Base-by-base conservation (phyloP, 2,888 invertebrate species). In the Phalera bucephala region DNA sequence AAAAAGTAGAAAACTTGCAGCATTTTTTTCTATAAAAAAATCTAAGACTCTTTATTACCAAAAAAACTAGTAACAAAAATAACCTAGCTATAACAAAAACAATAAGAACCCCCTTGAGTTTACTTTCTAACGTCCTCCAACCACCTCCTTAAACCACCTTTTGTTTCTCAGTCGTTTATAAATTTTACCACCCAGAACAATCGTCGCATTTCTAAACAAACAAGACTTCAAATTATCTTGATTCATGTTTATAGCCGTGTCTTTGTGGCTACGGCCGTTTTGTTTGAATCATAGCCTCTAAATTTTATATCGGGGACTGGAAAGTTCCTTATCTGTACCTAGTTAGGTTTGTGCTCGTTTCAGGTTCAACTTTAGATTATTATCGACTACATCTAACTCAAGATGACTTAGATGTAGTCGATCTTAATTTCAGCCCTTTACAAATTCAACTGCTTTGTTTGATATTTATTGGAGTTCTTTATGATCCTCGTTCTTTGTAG, bases 231-330 rank as follows among this genome's bases (percentile, higher is more conserved):
- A 27, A 29, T 29, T 29, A 29, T 29, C 29, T 29, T 29, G 29
- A 29, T 29, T 29, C 29, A 29, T 29, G 29, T 29, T 29, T 29
- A 29, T 29, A 19, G 29, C 17, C 7, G 9, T 15, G 29, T 29
- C 29, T 29, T 29, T 29, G 29, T 29, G 29, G 29, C 19, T 7
- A n/a, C 29, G 11, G 17, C 29, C 29, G 11, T 29, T 29, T 29
- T 29, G 19, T 29, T 29, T 29, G 29, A 29, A 29, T 29, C 29
- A 29, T 29, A 29, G 19, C 29, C 19, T 29, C 19, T 29, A 10
- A 29, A 29, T 9, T 19, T 29, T 11, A 28, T 12, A 14, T 28
- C 19, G 7, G 29, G 29, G 11, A 1, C 17, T 11, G 21, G 8
- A 10, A 19, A 29, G 19, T 29, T 29, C 29, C 29, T 29, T 29